Evolutionary conservation across 2,797 vertebrate genomes (phyloP).

Genomic region (Pelobates cultripes): DNA sequence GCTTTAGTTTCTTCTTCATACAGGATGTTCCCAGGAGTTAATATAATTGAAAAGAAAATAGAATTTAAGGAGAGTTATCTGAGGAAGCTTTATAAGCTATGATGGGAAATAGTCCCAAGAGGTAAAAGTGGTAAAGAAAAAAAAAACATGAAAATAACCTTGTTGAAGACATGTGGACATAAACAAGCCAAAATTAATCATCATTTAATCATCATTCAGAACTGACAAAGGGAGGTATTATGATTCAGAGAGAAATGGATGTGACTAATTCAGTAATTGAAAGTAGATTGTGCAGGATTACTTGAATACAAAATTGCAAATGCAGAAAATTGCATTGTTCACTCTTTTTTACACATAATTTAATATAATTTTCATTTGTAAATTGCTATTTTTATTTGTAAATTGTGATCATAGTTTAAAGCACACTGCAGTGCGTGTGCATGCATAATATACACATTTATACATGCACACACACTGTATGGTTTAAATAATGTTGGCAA

Average conservation of each 20-base stretch:
- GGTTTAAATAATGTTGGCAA: too few species aligned
- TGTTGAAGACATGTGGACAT: not conserved
- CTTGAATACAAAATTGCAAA: not conserved
- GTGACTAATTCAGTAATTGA: constrained; percentile 2
- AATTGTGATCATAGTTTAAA: too few species aligned
- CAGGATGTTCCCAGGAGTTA: constrained; percentile 22
- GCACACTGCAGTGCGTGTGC: too few species aligned
- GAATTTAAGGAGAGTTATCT: constrained; percentile 31
- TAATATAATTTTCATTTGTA: too few species aligned
- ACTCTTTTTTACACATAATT: too few species aligned
- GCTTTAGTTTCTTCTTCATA: constrained; percentile 29
- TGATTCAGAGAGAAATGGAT: not conserved
- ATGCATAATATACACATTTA: too few species aligned
- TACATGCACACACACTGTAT: too few species aligned
- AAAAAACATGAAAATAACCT: not conserved
- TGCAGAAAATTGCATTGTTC: not conserved
- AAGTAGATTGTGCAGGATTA: not conserved
- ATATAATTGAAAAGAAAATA: constrained; percentile 41
- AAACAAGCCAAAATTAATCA: constrained; percentile 1
- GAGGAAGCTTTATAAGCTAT: not conserved
- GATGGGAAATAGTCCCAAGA: constrained; percentile 14
- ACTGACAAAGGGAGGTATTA: not conserved
- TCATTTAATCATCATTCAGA: not conserved
- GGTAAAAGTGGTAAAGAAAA: not conserved
- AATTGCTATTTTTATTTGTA: too few species aligned